Percentiles rank a stretch among this genome's conserved stretches.
Evolutionary conservation across 2,888 invertebrate species (phyloP).

Genomic region (Xiphydria camelus): DNA sequence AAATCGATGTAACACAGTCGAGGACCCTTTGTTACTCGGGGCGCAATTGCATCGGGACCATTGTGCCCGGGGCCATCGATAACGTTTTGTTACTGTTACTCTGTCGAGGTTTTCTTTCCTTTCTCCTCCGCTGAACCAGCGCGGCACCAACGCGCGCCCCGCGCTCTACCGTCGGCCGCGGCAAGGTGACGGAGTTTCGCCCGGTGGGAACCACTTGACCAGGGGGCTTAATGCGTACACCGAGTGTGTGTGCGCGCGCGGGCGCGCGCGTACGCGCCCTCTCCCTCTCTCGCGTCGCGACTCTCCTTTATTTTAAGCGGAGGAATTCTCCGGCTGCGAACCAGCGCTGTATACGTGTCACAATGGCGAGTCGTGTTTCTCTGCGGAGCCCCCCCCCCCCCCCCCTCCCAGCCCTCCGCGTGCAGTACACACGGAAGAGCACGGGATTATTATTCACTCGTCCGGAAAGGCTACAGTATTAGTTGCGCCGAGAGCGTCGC

Average conservation of each 20-base stretch:
- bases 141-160: neutral
- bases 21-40: conserved; percentile 45
- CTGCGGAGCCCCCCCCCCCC: conserved; percentile 15
- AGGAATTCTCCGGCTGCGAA: conserved; percentile 41
- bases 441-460: conserved; percentile 49
- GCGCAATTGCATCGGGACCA: conserved; percentile 42
- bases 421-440: conserved; percentile 12
- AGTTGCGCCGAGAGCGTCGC: conserved; percentile 35
- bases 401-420: conserved; percentile 16
- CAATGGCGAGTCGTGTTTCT: conserved; percentile 25
- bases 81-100: conserved; percentile 55
- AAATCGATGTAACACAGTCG: conserved; percentile 52
- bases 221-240: conserved; percentile 28
- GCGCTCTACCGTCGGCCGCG: conserved; percentile 1
- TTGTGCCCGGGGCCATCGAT: conserved; percentile 43
- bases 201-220: conserved; percentile 57
- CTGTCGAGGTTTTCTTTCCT: conserved; percentile 8
- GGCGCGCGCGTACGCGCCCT: conserved; percentile 17
- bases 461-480: conserved; percentile 55
- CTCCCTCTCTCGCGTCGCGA: conserved; percentile 20
- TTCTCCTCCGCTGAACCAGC: neutral
- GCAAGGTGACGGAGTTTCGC: conserved; percentile 42
- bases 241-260: conserved; percentile 15
- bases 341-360: conserved; percentile 12
- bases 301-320: conserved; percentile 42